Conservation (phyloP, 2,888 invertebrate genomes). For the Campoplex capitator region DNA sequence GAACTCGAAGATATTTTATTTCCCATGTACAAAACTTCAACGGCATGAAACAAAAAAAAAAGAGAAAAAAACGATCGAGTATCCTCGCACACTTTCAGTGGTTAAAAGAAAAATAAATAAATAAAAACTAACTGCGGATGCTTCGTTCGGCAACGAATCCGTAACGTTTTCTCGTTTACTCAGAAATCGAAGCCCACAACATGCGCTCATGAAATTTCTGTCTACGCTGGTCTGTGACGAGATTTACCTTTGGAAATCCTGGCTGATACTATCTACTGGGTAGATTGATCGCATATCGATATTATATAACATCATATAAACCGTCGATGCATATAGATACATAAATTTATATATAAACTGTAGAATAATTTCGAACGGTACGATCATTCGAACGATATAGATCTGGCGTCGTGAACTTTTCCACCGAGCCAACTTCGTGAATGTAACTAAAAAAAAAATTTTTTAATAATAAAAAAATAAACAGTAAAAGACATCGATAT, state of each 20-base stretch:
- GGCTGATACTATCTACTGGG: conserved; percentile 35
- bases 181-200: conserved; percentile 39
- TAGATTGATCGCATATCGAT: conserved; percentile 10
- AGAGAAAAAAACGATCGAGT: conserved; percentile 27
- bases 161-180: conserved; percentile 50
- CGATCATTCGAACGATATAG: conserved; percentile 24
- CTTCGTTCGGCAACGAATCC: conserved; percentile 42
- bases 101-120: conserved; percentile 50
- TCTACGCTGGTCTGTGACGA: conserved; percentile 35
- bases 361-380: conserved; percentile 34
- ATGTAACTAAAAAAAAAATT: neutral
- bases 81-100: conserved; percentile 34
- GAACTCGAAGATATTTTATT: conserved; percentile 60
- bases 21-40: conserved; percentile 43
- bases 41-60: neutral
- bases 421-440: conserved; percentile 25
- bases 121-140: conserved; percentile 7
- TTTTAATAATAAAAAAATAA: neutral
- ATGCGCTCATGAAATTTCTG: conserved; percentile 9
- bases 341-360: neutral
- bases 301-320: conserved; percentile 1
- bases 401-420: conserved; percentile 24
- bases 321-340: conserved; percentile 7
- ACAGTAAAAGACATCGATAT: neutral
- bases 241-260: conserved; percentile 40